Conservation (phyloP, 2,888 invertebrate genomes). For the Rhodophaea formosa region DNA sequence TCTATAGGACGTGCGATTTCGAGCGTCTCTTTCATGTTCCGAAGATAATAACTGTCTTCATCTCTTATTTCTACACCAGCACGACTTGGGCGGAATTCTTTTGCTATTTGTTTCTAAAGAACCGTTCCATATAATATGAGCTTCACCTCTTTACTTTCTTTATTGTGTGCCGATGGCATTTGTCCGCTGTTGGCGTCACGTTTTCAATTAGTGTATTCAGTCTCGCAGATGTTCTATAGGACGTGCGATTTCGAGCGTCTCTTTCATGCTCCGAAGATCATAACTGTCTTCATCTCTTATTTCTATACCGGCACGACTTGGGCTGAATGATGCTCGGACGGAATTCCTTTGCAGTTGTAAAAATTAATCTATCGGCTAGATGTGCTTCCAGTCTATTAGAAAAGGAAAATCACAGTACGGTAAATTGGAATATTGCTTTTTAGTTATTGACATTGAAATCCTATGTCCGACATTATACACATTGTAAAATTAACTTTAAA, state of each 20-base stretch:
- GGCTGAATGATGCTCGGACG: too few species aligned
- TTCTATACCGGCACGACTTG: constrained; percentile 16
- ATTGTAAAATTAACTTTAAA: too few species aligned
- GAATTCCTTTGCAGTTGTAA: background rate
- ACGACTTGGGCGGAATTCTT: background rate
- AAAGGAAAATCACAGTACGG: too few species aligned
- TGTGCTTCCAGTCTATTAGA: too few species aligned
- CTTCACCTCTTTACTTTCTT: too few species aligned
- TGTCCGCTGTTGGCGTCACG: constrained; percentile 56
- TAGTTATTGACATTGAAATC: too few species aligned
- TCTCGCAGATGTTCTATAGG: constrained; percentile 50
- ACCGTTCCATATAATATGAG: too few species aligned
- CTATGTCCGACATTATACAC: too few species aligned
- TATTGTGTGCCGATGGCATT: constrained; percentile 29
- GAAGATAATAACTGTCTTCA: constrained; percentile 39
- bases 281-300: constrained; percentile 35
- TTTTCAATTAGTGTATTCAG: constrained; percentile 71
- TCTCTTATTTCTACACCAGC: constrained; percentile 25
- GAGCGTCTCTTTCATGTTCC: constrained; percentile 33
- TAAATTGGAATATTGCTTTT: too few species aligned
- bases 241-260: constrained; percentile 28
- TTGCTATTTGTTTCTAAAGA: too few species aligned
- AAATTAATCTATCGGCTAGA: too few species aligned
- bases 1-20: constrained; percentile 33
- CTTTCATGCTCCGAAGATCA: constrained; percentile 37